Base-by-base conservation (phyloP, 1,140 invertebrate species). In the Myzus persicae region DNA sequence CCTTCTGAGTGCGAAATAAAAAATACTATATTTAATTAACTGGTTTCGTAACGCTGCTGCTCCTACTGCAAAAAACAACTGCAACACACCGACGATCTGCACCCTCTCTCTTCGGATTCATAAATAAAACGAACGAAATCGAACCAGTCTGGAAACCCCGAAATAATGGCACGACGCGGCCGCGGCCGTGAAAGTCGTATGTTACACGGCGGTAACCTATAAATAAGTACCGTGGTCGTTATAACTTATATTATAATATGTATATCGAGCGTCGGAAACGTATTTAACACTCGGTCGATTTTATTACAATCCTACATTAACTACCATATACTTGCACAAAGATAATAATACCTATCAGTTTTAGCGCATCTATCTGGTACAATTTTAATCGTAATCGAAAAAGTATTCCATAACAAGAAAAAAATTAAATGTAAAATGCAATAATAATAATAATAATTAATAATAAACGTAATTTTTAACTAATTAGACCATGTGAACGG, bases 401-500 rank as follows among this genome's bases (percentile, higher is more conserved):
- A n/a, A 88, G 38, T 36, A 89, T 89, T 48, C 20, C 46, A 51
- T 87, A 89, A 36, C 22, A 48, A 18, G 22, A 89, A 36, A 48
- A 89, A 88, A 76, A n/a, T 14, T 24, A 40, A 46, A 46, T 18
- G 1, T 31, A 87, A 76, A 76, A 18, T n/a, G 14, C 14, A n/a
- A 76, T 3, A 88, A 88, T 20, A 46, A n/a, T 31, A n/a, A 88
- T 36, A 36, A 87, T 20, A 51, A 44, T 44, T 14, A 67, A 54
- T n/a, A n/a, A 59, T 20, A 42, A 44, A 76, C 20, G 20, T 22
- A 26, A 46, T 91, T 81, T 76, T 48, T 38, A 44, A 81, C 18
- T 82, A 91, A 91, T 46, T 91, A 91, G n/a, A 91, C n/a, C 67
- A 46, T 91, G 90, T 81, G 90, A 91, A 91, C 20, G 5, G 48